These are phyloP conservation scores for Pseudochirops corinnae DNA, from an alignment of 2,797 vertebrate species.

Conservation along the genomic window DNA sequence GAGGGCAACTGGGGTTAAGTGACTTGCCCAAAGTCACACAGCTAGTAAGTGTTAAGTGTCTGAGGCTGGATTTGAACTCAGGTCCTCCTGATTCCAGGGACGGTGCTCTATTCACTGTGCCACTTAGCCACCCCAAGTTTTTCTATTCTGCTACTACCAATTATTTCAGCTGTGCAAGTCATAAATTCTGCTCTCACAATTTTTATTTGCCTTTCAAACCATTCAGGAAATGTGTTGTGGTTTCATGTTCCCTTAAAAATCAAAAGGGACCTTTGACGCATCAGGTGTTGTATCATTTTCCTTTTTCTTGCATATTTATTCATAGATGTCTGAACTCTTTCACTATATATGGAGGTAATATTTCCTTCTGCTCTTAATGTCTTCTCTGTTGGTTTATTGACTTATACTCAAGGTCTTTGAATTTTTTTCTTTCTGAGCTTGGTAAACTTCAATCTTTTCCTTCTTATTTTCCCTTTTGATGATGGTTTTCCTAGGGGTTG, in stretches of 20 bases:
- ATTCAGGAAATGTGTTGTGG: not conserved
- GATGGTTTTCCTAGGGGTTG: not conserved
- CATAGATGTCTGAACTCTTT: not conserved
- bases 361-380: not conserved
- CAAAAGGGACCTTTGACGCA: not conserved
- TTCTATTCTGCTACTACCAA: not conserved
- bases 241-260: not conserved
- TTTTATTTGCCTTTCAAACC: not conserved
- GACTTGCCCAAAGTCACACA: too few relatives aligned
- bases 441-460: not conserved
- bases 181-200: not conserved
- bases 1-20: too few relatives aligned
- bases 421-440: not conserved
- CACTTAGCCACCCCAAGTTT: not conserved
- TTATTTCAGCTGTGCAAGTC: not conserved
- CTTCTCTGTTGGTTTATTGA: not conserved
- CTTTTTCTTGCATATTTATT: not conserved
- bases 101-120: too few relatives aligned
- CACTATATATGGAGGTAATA: not conserved
- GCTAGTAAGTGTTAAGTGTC: too few relatives aligned
- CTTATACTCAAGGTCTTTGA: not conserved
- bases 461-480: not conserved
- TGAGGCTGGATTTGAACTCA: too few relatives aligned
- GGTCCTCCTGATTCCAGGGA: too few relatives aligned
- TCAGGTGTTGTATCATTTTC: not conserved